Percentiles rank a stretch among this genome's conserved stretches.
Evolutionary conservation across 1,140 invertebrate genomes (phyloP).

Genomic region (Drosophila saltans): DNA sequence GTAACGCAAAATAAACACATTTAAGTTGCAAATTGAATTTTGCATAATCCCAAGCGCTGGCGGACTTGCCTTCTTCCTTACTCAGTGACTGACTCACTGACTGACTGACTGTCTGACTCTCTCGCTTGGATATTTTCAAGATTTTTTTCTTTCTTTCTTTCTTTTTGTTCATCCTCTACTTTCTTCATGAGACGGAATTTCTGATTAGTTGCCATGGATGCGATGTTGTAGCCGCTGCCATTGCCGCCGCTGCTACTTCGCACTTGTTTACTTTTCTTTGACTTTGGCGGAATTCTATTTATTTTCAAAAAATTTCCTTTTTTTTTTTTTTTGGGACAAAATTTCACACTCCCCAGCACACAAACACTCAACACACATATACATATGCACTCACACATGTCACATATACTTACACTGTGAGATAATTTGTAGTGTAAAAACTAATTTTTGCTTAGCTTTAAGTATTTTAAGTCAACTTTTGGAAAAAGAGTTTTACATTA

Average conservation of each 20-base stretch:
- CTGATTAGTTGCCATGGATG: conserved; percentile 78
- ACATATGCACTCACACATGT: conserved; percentile 34
- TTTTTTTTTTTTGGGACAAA: conserved; percentile 61
- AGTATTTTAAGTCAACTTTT: too few species aligned
- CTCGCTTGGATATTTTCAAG: conserved; percentile 25
- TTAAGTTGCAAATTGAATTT: conserved; percentile 83
- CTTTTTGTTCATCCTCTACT: conserved; percentile 46
- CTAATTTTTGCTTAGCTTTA: too few species aligned
- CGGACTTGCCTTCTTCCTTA: conserved; percentile 31
- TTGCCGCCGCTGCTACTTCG: conserved; percentile 8
- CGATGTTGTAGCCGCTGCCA: conserved; percentile 16
- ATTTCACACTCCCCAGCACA: conserved; percentile 53
- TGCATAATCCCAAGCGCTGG: conserved; percentile 74
- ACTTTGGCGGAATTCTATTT: conserved; percentile 79
- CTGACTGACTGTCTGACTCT: conserved; percentile 32
- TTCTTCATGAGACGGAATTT: conserved; percentile 77
- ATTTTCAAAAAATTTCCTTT: conserved; percentile 61
- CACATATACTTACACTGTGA: background rate
- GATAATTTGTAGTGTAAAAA: too few species aligned
- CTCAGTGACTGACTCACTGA: background rate
- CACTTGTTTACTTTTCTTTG: conserved; percentile 72
- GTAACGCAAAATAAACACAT: conserved; percentile 83
- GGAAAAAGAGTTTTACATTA: too few species aligned
- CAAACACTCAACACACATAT: conserved; percentile 41
- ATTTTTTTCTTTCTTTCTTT: conserved; percentile 5